These are phyloP conservation scores for Saccopteryx bilineata DNA, from an alignment of 2,113 vertebrate genomes.

Conservation along the genomic window DNA sequence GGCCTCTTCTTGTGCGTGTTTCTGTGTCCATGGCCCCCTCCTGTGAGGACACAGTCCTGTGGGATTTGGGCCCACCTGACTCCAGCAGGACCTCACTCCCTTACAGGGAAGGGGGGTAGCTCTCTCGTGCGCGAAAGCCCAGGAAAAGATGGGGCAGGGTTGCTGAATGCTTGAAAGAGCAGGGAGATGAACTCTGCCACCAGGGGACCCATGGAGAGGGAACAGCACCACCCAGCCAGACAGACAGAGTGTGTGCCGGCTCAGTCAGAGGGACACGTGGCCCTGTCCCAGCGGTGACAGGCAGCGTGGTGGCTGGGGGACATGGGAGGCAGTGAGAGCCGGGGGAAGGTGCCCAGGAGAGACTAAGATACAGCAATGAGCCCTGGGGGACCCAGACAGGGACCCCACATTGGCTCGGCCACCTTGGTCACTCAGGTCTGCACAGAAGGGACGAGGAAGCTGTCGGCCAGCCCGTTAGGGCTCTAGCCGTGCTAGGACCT, in stretches of 20 bases:
- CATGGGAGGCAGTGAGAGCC: fast-evolving
- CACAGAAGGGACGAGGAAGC: neutral
- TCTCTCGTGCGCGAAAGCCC: too few relatives aligned
- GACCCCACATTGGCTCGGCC: fast-evolving
- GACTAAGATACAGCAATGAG: neutral
- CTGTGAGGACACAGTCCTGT: neutral
- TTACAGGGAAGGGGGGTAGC: too few relatives aligned
- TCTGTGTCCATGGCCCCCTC: neutral
- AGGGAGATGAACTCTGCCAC: fast-evolving
- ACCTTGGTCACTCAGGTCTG: neutral
- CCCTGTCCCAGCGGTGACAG: fast-evolving
- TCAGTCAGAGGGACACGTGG: too few relatives aligned
- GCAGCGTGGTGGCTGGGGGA: fast-evolving
- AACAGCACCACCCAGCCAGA: neutral
- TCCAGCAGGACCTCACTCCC: fast-evolving
- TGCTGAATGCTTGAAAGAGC: neutral
- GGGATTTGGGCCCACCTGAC: neutral
- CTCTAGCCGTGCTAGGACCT: too few relatives aligned
- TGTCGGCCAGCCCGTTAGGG: neutral
- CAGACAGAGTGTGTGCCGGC: fast-evolving
- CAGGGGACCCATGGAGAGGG: fast-evolving
- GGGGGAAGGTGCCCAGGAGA: too few relatives aligned
- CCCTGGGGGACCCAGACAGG: too few relatives aligned
- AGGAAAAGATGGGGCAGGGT: neutral
- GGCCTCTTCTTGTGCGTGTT: neutral